phyloP scores from a whole-genome alignment of 2,113 vertebrate genomes.

The Cavia aperea region DNA sequence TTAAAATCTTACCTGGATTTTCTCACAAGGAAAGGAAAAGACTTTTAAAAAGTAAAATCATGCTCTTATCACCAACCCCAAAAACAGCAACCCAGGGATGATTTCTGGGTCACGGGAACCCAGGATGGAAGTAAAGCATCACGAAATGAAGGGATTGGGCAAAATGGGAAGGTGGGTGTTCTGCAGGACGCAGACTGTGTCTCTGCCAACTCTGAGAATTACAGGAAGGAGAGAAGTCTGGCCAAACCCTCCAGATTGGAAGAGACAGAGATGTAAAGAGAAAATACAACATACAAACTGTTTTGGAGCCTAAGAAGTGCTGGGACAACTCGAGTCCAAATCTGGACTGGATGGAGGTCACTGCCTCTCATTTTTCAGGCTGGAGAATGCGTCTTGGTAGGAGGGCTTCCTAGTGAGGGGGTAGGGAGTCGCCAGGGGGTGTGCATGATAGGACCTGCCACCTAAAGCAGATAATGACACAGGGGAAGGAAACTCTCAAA shows the following conservation, averaged over 20 bases:
- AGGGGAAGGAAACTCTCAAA: no score
- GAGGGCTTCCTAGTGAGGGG: no score
- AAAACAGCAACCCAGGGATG: neutral
- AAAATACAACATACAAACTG: neutral
- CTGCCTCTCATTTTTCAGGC: no score
- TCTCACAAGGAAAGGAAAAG: neutral
- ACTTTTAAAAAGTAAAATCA: neutral
- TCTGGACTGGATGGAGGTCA: accelerated
- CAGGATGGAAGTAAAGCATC: neutral
- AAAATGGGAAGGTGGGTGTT: neutral
- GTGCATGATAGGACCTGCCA: no score
- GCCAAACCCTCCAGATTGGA: neutral
- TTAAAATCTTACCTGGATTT: neutral
- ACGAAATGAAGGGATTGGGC: no score
- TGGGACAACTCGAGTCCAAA: neutral
- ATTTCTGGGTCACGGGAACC: neutral
- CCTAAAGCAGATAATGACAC: no score
- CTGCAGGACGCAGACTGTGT: accelerated
- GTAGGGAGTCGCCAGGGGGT: no score
- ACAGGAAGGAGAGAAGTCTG: neutral
- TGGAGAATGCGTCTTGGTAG: no score
- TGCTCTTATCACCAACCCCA: neutral
- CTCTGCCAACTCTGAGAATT: no score
- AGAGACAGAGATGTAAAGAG: neutral
- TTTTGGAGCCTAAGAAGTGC: neutral